Evolutionary conservation across 2,888 invertebrate species (phyloP), one percentile per base, ranked within the genome.

Genomic region (Trissonchulus sp.): DNA sequence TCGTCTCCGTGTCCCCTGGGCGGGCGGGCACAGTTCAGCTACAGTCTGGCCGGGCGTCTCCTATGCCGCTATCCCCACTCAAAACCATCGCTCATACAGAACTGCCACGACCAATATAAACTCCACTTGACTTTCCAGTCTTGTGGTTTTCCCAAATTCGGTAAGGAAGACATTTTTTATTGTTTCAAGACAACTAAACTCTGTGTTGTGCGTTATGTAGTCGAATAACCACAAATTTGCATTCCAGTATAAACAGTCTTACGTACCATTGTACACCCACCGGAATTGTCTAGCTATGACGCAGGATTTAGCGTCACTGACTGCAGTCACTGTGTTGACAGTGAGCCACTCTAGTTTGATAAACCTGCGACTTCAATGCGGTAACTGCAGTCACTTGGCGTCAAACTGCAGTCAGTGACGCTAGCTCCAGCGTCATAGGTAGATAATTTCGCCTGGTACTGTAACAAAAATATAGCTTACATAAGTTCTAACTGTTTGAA

Each of bases 1-100:
- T 23, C 48, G 23, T 72, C 74, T 23, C 48, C 18, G 23, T 76
- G 76, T 76, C 76, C 76, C 23, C 68, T 76, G 60, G 69, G 65
- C 23, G 76, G 76, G 30, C 3, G 69, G 34, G 76, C 76, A 8
- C 2, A 68, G 2, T n/a, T 76, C 28, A 38, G 74, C n/a, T 76
- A 75, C 38, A 35, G 23, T 2, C 18, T n/a, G 48, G 36, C 34
- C 68, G 30, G 62, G 2, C 15, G 69, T 33, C 35, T 69, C 23
- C 68, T 60, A 1, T 76, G 76, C 62, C 65, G 37, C 15, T 75
- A 75, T 34, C 74, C 76, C 37, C 23, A 31, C 3, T 1, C 3
- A 2, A 2, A 28, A 2, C 74, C 76, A 1, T 76, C 76, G 28
- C 75, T 65, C 2, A 65, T 75, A n/a, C 35, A 34, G 38, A 76